Percentiles rank a stretch among this genome's conserved stretches.
Conservation (phyloP, 2,113 vertebrate species). For the Blennius ocellaris region DNA sequence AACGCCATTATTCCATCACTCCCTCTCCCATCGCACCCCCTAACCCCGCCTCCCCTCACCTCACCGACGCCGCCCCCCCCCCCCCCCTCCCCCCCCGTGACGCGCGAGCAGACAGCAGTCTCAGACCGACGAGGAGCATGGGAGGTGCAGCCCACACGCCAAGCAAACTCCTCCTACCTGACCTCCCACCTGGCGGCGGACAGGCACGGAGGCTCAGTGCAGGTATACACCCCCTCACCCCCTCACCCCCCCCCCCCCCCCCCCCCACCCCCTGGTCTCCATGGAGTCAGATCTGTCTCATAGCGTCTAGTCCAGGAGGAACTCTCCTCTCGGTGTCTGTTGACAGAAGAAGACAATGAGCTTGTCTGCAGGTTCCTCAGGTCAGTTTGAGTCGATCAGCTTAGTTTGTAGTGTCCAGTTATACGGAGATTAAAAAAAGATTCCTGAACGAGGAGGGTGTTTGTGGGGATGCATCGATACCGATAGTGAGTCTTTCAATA, state of each 20-base stretch:
- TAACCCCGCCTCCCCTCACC: constrained; percentile 45
- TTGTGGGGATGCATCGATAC: too few species aligned
- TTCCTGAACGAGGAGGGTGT: too few species aligned
- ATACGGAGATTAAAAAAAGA: too few species aligned
- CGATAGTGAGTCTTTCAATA: too few species aligned
- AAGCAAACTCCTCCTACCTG: constrained; percentile 97
- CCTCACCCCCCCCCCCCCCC: constrained; percentile 58
- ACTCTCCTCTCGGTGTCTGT: neutral
- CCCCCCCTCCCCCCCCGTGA: constrained; percentile 53
- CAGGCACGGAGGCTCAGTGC: constrained; percentile 98
- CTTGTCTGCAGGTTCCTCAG: neutral
- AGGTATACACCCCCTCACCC: constrained; percentile 88
- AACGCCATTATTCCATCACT: constrained; percentile 67
- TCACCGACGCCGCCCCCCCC: constrained; percentile 58
- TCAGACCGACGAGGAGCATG: constrained; percentile 98
- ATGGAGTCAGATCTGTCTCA: constrained; percentile 74
- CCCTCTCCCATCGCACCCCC: constrained; percentile 45
- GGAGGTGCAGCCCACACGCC: constrained; percentile 95
- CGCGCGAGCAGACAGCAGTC: constrained; percentile 86
- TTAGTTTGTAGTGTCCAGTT: too few species aligned
- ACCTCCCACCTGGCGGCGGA: constrained; percentile 97
- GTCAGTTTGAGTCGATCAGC: too few species aligned
- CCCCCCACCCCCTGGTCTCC: constrained; percentile 31
- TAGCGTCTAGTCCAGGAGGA: neutral
- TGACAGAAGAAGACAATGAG: neutral